These are phyloP conservation scores for Heterodera carotae DNA, from an alignment of 1,140 invertebrate genomes.

Conservation along the genomic window DNA sequence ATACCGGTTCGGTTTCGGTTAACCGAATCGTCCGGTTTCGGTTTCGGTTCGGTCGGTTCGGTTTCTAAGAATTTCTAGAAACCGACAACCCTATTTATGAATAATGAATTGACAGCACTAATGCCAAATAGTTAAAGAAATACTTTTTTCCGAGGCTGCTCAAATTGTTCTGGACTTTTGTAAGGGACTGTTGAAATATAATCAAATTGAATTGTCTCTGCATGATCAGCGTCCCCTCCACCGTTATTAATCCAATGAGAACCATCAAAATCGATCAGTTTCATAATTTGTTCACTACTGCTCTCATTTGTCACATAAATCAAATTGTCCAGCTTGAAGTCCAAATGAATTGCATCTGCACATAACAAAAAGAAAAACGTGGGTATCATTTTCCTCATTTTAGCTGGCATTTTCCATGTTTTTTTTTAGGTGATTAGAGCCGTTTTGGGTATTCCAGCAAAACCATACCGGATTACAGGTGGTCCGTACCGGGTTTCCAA, in stretches of 20 bases:
- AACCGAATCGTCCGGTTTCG: too few species aligned
- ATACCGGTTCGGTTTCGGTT: too few species aligned
- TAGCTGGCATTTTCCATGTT: too few species aligned
- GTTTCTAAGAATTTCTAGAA: too few species aligned
- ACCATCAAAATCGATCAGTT: not conserved
- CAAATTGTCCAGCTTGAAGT: not conserved
- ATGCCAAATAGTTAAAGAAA: not conserved
- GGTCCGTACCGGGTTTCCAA: too few species aligned
- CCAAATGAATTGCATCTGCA: not conserved
- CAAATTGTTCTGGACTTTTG: not conserved
- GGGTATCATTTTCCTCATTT: too few species aligned
- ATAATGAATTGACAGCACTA: too few species aligned
- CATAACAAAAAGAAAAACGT: not conserved
- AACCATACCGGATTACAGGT: too few species aligned
- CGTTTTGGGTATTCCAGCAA: too few species aligned
- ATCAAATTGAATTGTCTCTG: not conserved
- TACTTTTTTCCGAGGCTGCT: not conserved
- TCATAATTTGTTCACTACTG: not conserved
- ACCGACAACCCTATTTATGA: too few species aligned
- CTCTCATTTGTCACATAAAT: not conserved
- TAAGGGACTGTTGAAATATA: not conserved
- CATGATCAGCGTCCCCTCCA: not conserved
- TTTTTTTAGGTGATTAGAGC: too few species aligned
- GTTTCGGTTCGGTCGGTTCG: too few species aligned
- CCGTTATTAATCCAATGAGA: not conserved